Evolutionary conservation across 2,113 vertebrate genomes (phyloP).

Genomic region (Campylomormyrus tamandua): DNA sequence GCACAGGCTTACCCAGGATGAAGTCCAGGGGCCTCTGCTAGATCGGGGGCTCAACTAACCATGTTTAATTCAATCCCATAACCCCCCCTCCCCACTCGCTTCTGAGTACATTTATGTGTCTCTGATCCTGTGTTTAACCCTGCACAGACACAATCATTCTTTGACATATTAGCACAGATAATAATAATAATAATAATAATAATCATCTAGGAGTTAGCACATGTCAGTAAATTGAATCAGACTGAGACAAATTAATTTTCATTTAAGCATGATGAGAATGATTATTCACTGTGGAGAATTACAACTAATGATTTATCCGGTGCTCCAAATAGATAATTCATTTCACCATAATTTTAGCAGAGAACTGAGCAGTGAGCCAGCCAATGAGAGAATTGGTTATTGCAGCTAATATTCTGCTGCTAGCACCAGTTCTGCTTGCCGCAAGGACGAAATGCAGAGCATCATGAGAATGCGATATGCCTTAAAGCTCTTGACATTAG

Average conservation of each 20-base stretch:
- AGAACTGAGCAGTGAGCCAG: neutral
- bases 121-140: neutral
- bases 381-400: neutral
- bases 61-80: neutral
- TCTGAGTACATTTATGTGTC: neutral
- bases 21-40: no score
- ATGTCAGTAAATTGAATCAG: neutral
- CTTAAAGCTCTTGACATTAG: neutral
- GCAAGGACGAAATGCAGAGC: no score
- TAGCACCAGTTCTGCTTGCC: neutral
- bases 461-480: neutral
- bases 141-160: neutral
- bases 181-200: neutral
- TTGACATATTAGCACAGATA: neutral
- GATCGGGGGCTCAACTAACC: no score
- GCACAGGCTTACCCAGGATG: no score
- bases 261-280: neutral
- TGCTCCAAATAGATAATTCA: neutral
- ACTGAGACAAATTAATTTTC: neutral
- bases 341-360: neutral
- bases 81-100: neutral
- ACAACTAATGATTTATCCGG: neutral
- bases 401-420: neutral
- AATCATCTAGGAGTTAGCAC: neutral
- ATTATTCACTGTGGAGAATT: conserved; percentile 7